Evolutionary conservation across 2,888 invertebrate genomes (phyloP).

Genomic region (Phymatocera aterrima): DNA sequence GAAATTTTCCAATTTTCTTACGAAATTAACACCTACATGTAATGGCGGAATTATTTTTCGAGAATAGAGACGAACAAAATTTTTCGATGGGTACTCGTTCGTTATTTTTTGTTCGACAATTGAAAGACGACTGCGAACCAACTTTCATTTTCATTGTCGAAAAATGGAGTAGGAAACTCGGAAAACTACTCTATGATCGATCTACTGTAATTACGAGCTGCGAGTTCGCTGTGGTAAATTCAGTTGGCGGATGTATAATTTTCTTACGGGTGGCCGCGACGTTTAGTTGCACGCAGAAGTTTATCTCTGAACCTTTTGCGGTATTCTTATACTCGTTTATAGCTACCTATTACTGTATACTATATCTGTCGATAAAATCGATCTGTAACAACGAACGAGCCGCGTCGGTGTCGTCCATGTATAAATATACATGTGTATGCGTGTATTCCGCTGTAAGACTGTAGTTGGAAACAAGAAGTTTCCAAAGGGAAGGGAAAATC

Average conservation of each 20-base stretch:
- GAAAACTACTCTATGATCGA: too few species aligned
- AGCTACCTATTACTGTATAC: not conserved
- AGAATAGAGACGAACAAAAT: too few species aligned
- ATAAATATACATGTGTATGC: too few species aligned
- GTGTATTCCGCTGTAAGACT: not conserved
- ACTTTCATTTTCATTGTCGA: too few species aligned
- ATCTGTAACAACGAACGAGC: not conserved
- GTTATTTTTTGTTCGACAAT: too few species aligned
- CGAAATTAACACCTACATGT: too few species aligned
- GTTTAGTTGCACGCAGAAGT: conserved; percentile 7
- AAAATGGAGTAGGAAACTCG: too few species aligned
- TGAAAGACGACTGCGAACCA: too few species aligned
- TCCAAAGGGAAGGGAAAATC: not conserved
- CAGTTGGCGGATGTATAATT: not conserved
- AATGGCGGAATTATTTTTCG: too few species aligned
- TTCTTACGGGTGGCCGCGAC: not conserved
- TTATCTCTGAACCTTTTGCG: not conserved
- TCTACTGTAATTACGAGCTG: too few species aligned
- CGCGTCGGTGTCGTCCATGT: not conserved
- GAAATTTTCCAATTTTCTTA: too few species aligned
- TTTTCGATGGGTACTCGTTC: too few species aligned
- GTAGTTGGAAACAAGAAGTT: not conserved
- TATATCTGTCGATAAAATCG: not conserved
- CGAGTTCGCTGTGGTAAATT: not conserved
- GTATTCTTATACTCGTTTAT: not conserved